Conservation (phyloP, 2,888 invertebrate species). For the Drosophila austrosaltans region DNA sequence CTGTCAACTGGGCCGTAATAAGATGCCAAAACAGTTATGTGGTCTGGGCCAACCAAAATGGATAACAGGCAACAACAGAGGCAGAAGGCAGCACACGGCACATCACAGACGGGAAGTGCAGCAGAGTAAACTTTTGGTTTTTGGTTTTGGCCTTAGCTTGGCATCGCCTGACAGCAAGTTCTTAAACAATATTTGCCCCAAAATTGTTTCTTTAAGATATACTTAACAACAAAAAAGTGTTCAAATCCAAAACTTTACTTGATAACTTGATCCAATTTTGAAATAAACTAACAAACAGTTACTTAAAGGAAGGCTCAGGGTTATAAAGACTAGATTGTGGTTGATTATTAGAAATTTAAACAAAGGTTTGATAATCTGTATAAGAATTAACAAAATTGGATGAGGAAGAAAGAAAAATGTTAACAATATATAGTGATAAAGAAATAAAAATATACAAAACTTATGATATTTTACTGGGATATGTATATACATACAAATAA, state of each 20-base stretch:
- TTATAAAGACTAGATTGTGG: too few relatives aligned
- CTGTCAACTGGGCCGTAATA: conserved; percentile 75
- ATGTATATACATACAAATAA: too few relatives aligned
- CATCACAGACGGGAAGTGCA: conserved; percentile 41
- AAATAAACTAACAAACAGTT: neutral
- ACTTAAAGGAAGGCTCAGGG: too few relatives aligned
- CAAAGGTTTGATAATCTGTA: too few relatives aligned
- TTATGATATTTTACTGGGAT: too few relatives aligned
- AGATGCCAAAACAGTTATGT: conserved; percentile 80
- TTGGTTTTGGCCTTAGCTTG: conserved; percentile 33
- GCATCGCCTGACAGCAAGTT: conserved; percentile 14
- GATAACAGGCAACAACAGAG: conserved; percentile 46
- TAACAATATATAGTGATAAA: too few relatives aligned
- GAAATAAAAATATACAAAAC: too few relatives aligned
- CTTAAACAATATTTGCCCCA: conserved; percentile 25
- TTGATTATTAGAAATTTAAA: too few relatives aligned
- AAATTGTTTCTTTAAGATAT: neutral
- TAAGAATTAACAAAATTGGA: too few relatives aligned
- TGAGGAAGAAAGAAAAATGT: too few relatives aligned
- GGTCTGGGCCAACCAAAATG: conserved; percentile 60
- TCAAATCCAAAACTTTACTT: neutral
- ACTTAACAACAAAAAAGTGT: neutral
- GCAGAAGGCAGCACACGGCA: conserved; percentile 32
- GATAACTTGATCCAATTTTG: neutral
- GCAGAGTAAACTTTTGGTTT: conserved; percentile 40